phyloP scores from a whole-genome alignment of 2,888 invertebrate species.

The Cenopis cana region DNA sequence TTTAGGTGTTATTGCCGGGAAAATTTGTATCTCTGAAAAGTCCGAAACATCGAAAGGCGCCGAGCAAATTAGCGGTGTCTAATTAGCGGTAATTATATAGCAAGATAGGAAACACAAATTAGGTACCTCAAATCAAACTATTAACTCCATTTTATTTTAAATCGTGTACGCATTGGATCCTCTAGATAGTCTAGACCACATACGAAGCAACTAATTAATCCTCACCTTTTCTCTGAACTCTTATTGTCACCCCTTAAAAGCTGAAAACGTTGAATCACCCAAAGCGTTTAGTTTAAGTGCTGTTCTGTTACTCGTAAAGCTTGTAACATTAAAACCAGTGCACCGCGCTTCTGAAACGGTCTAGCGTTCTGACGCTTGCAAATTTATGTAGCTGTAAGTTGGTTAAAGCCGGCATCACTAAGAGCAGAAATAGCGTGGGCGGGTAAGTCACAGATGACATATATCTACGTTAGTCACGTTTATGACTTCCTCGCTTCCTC shows the following conservation, averaged over 20 bases:
- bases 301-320: slow-evolving; percentile 34
- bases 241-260: slow-evolving; percentile 28
- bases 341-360: slow-evolving; percentile 62
- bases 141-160: background rate
- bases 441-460: slow-evolving; percentile 80
- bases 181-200: slow-evolving; percentile 16
- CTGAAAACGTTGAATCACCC: slow-evolving; percentile 32
- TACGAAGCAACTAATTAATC: slow-evolving; percentile 25
- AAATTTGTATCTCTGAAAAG: too few species aligned
- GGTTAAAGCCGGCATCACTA: slow-evolving; percentile 65
- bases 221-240: slow-evolving; percentile 11
- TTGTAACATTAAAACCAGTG: slow-evolving; percentile 52
- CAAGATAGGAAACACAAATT: background rate
- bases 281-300: slow-evolving; percentile 43
- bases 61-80: too few species aligned
- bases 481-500: slow-evolving; percentile 85
- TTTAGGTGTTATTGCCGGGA: too few species aligned
- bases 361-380: slow-evolving; percentile 62
- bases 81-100: too few species aligned
- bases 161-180: background rate
- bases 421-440: slow-evolving; percentile 83
- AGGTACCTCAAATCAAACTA: background rate
- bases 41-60: too few species aligned
- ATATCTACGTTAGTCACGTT: slow-evolving; percentile 69
- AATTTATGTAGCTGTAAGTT: slow-evolving; percentile 56